Base-by-base conservation (phyloP, 2,888 invertebrate species). In the Kuschelorhynchus macadamiae region DNA sequence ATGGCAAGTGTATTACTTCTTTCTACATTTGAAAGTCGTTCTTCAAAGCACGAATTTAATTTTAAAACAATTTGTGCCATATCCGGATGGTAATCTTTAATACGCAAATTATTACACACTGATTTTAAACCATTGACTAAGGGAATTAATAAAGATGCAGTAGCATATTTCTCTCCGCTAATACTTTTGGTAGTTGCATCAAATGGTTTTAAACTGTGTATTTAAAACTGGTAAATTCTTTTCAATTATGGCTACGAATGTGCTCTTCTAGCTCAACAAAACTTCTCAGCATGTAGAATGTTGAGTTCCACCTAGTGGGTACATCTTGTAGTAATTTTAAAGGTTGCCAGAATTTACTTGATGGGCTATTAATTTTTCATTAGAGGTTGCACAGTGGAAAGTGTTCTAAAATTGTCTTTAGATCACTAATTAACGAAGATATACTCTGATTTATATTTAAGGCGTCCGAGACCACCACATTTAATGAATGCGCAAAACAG, bases 171-270 rank as follows among this genome's bases (percentile, higher is more conserved):
- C 18, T 44, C 44, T 9, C 44, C 20, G 9, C 44, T 44, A 7
- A 44, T 44, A 18, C 18, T 46, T 46, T 46, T 46, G n/a, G 46
- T 46, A n/a, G 7, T 25, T 25, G 2, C 46, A n/a, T 46, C 46
- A 46, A 49, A 49, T 16, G 32, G 49, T 16, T 49, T 49, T n/a
- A 49, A 49, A n/a, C n/a, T n/a, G n/a, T n/a, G n/a, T 49, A 49
- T 30, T 49, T 49, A 14, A 30, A 25, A 49, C 16, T 30, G 16
- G 11, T 49, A 16, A 16, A 30, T 25, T 30, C 30, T 30, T 49
- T 4, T 32, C 11, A 30, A 12, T 30, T 12, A 46, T 25, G 20
- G 12, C 25, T 46, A 1, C 30, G 25, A 9, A 16, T n/a, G n/a
- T n/a, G n/a, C n/a, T n/a, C n/a, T n/a, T n/a, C n/a, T n/a, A n/a